Evolutionary conservation across 1,140 invertebrate genomes (phyloP).

Genomic region (Ostrea edulis): DNA sequence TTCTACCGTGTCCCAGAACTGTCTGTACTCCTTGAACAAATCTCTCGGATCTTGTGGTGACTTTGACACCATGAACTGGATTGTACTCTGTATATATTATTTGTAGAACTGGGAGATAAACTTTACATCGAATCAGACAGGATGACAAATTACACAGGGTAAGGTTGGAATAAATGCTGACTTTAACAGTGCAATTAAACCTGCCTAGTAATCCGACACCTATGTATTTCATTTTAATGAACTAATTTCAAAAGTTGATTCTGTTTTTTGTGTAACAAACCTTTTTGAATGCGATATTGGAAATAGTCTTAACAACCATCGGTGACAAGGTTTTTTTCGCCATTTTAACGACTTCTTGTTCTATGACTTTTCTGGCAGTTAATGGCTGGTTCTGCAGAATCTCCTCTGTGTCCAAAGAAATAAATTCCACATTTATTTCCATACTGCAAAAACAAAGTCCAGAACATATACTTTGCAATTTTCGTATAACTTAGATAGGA

Average conservation of each 20-base stretch:
- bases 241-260: no score
- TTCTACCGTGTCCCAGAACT: conserved; percentile 11
- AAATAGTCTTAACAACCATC: conserved; percentile 30
- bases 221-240: no score
- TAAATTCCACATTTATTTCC: conserved; percentile 42
- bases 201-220: no score
- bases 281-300: not conserved
- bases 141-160: no score
- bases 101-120: no score
- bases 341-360: not conserved
- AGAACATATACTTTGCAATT: no score
- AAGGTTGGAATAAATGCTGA: no score
- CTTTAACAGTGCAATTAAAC: no score
- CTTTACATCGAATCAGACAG: no score
- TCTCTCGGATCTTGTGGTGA: conserved; percentile 21
- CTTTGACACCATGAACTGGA: conserved; percentile 44
- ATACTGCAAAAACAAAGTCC: conserved; percentile 44
- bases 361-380: conserved; percentile 45
- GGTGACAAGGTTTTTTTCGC: conserved; percentile 36
- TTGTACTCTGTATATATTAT: not conserved
- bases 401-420: conserved; percentile 42
- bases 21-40: conserved; percentile 38
- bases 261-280: not conserved
- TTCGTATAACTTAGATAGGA: no score
- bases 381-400: conserved; percentile 39